phyloP scores from a whole-genome alignment of 2,797 vertebrate genomes.

The Fratercula arctica region DNA sequence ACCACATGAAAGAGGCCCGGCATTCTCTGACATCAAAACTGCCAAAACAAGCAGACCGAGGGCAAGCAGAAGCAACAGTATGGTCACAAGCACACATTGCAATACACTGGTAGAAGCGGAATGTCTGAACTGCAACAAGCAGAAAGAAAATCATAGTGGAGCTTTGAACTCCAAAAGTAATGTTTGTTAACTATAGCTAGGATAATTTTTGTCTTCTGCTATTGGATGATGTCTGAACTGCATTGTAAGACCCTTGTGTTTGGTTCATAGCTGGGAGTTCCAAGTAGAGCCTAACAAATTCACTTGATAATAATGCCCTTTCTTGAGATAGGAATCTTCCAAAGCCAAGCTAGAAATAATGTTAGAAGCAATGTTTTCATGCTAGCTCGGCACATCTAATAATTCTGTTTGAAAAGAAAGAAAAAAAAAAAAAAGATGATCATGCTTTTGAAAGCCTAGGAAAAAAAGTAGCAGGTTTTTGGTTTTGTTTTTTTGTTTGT shows the following conservation, averaged over 20 bases:
- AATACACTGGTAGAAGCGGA: background rate
- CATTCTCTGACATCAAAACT: background rate
- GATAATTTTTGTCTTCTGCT: background rate
- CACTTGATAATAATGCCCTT: background rate
- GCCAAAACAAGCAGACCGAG: constrained; percentile 40
- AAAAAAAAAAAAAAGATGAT: no score
- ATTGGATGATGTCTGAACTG: background rate
- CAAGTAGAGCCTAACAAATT: background rate
- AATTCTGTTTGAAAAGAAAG: background rate
- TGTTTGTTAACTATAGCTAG: background rate
- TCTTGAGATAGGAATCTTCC: background rate
- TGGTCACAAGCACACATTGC: background rate
- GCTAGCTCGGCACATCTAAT: background rate
- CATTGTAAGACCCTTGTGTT: background rate
- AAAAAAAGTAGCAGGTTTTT: background rate
- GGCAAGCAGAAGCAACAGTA: background rate
- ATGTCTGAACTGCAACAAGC: background rate
- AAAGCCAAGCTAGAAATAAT: background rate
- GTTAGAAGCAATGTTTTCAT: background rate
- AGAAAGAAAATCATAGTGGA: background rate
- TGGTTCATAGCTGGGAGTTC: background rate
- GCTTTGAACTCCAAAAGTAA: background rate
- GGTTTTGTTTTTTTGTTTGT: no score
- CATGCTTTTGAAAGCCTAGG: background rate
- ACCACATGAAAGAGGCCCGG: constrained; percentile 37